Evolutionary conservation across 2,113 vertebrate species (phyloP), one percentile per base, ranked within the genome.

Genomic region (Phalacrocorax aristotelis): DNA sequence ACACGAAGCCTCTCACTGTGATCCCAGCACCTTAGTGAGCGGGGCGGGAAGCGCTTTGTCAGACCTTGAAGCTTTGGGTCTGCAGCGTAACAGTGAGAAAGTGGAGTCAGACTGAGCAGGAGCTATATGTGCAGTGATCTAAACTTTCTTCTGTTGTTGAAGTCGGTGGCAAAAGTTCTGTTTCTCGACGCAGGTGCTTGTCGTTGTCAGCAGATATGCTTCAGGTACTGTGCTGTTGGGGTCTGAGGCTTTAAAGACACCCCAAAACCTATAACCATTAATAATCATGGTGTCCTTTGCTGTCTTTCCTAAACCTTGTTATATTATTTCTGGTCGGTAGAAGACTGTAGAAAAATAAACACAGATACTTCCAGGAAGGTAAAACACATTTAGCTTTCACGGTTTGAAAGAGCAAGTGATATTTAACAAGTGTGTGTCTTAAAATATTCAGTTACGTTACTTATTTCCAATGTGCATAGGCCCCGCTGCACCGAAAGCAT

Each of bases 281-380:
- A 34, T 62, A 55, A 14, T 15, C 0, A 1, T 10, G 46, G 6
- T 32, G 17, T 0, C 1, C 40, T 82, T 42, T 76, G 4, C 11
- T 52, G 6, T 44, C 10, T 48, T 60, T 55, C 21, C 15, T 32
- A 13, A 61, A 21, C 6, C 7, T 25, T 13, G 29, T 17, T 64
- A 2, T 60, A 7, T 27, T 75, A 6, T 65, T 85, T 70, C 21
- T 86, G 17, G 11, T 71, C n/a, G 85, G 30, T 19, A 18, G 34
- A 42, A 84, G 48, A 34, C 15, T 54, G 10, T 27, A 80, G 25
- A 77, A 72, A 72, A 75, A 64, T 23, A 78, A 82, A 34, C 25
- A 42, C 30, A 42, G 13, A 0, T 57, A 10, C 10, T 60, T 62
- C 20, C 36, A 65, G 40, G 42, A 92, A 46, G 27, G 36, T 15